Evolutionary conservation across 2,888 invertebrate species (phyloP).

Genomic region (Zeuzera pyrina): DNA sequence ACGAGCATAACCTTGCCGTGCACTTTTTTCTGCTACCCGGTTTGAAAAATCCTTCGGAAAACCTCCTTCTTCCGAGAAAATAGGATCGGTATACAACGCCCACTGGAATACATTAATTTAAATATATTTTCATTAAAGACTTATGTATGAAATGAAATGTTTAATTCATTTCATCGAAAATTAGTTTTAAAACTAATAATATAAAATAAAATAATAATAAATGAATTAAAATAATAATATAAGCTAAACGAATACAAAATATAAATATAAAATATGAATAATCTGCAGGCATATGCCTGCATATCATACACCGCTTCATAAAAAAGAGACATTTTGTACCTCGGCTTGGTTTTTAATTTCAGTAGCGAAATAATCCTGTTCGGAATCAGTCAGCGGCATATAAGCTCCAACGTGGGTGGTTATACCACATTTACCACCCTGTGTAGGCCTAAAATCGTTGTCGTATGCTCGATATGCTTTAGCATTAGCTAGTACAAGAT

Average conservation of each 20-base stretch:
- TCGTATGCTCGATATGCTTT: constrained; percentile 44
- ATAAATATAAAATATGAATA: too few relatives aligned
- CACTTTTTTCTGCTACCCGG: constrained; percentile 40
- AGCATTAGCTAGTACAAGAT: constrained; percentile 68
- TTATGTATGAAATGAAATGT: neutral
- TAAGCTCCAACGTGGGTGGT: too few relatives aligned
- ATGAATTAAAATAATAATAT: too few relatives aligned
- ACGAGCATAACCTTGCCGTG: constrained; percentile 42
- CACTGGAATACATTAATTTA: constrained; percentile 12
- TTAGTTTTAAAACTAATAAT: neutral
- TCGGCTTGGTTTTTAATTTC: neutral
- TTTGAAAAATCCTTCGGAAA: constrained; percentile 46
- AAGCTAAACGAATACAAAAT: too few relatives aligned
- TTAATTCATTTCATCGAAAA: neutral
- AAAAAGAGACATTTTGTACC: neutral
- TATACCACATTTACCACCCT: constrained; percentile 26
- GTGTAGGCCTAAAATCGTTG: constrained; percentile 27
- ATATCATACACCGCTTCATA: too few relatives aligned
- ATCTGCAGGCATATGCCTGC: too few relatives aligned
- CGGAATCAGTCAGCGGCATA: too few relatives aligned
- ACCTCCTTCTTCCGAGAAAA: constrained; percentile 40
- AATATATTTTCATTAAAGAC: neutral
- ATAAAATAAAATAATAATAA: neutral
- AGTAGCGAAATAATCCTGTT: neutral
- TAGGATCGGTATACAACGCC: constrained; percentile 37